phyloP scores from a whole-genome alignment of 2,113 vertebrate genomes.

The Labeo rohita region DNA sequence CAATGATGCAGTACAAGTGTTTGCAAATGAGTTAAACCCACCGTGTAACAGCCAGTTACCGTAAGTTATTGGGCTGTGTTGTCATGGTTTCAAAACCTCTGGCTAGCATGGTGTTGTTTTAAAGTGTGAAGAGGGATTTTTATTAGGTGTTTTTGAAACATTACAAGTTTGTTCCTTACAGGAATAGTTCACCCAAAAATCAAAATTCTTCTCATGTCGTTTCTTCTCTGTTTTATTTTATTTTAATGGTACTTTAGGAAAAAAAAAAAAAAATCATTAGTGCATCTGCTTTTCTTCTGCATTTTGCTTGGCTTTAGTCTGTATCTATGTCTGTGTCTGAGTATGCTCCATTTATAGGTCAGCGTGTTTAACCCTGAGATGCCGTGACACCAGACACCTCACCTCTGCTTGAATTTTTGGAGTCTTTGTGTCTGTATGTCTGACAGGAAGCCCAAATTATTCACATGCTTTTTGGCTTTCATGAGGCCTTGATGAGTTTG shows the following conservation, averaged over 20 bases:
- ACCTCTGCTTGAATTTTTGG: neutral
- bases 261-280: neutral
- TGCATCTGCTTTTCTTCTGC: neutral
- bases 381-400: neutral
- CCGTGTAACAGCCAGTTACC: slow-evolving; percentile 37
- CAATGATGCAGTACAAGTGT: slow-evolving; percentile 33
- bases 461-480: neutral
- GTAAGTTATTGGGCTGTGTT: slow-evolving; percentile 37
- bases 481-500: slow-evolving; percentile 17
- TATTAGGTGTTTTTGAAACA: neutral
- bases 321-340: neutral
- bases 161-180: neutral
- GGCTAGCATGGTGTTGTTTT: slow-evolving; percentile 17
- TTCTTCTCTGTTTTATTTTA: too few species aligned
- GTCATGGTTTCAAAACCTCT: slow-evolving; percentile 42
- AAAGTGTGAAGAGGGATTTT: neutral
- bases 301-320: neutral
- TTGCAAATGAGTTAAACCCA: neutral
- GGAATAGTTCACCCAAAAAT: neutral
- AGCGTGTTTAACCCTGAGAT: neutral
- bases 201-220: neutral
- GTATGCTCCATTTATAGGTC: neutral
- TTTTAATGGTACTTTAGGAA: too few species aligned
- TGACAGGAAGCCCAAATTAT: slow-evolving; percentile 14
- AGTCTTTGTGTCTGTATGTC: neutral